A percentile compares a stretch with the other conserved stretches of the same genome.
Evolutionary conservation across 2,888 invertebrate genomes (phyloP).

Genomic region (Therioaphis trifolii): DNA sequence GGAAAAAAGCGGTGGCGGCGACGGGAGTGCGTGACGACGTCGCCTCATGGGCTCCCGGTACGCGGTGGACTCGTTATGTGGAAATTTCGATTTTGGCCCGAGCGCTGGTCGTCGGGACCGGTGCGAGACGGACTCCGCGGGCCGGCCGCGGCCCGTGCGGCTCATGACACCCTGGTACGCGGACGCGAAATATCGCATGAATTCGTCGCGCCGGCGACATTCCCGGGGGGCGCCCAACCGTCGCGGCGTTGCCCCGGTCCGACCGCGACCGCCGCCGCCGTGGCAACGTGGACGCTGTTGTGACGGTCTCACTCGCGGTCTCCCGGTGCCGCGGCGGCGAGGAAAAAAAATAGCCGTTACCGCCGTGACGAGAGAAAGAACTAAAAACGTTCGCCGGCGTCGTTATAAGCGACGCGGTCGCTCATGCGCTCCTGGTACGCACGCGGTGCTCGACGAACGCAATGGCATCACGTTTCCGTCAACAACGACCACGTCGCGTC

Average conservation of each 20-base stretch:
- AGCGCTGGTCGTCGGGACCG: too few relatives aligned
- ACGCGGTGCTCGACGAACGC: constrained; percentile 25
- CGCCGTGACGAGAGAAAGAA: too few relatives aligned
- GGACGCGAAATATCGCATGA: constrained; percentile 58
- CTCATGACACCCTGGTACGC: constrained; percentile 35
- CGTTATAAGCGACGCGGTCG: neutral
- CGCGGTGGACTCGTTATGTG: constrained; percentile 48
- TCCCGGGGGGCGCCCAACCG: neutral
- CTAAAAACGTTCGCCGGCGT: neutral
- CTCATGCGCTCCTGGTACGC: constrained; percentile 35
- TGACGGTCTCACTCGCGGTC: too few relatives aligned
- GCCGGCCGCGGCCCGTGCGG: neutral
- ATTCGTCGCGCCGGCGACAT: constrained; percentile 31
- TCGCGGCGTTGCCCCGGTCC: neutral
- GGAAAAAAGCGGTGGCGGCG: too few relatives aligned
- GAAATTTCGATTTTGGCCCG: constrained; percentile 34
- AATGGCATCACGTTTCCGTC: constrained; percentile 24
- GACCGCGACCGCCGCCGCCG: too few relatives aligned
- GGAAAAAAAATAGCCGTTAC: neutral
- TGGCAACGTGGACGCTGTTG: neutral
- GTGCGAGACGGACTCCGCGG: neutral
- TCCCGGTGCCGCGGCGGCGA: neutral
- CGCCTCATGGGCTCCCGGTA: constrained; percentile 26
- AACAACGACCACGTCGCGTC: neutral
- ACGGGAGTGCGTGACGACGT: too few relatives aligned